phyloP scores from a whole-genome alignment of 2,797 vertebrate species.

The Lutjanus campechanus region DNA sequence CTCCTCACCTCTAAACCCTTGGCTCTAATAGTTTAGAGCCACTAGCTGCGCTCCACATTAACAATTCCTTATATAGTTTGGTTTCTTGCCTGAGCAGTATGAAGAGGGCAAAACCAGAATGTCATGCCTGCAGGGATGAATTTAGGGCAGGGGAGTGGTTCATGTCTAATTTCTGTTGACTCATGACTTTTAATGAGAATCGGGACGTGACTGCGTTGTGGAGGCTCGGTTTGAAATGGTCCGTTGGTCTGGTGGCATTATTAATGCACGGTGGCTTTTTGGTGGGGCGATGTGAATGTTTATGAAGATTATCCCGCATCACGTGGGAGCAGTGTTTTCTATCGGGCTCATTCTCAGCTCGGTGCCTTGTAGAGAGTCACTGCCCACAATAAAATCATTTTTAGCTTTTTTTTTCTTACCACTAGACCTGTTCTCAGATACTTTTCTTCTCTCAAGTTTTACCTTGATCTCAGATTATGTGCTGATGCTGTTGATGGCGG shows the following conservation, averaged over 20 bases:
- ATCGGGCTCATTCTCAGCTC: slow-evolving; percentile 4
- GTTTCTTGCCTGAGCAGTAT: slow-evolving; percentile 51
- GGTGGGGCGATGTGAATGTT: slow-evolving; percentile 12
- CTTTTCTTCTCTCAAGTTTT: not conserved
- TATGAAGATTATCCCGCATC: slow-evolving; percentile 34
- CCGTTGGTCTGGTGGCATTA: slow-evolving; percentile 23
- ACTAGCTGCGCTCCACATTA: slow-evolving; percentile 51
- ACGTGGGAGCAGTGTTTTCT: slow-evolving; percentile 3
- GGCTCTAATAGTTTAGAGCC: slow-evolving; percentile 53
- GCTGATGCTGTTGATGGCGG: not conserved
- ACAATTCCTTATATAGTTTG: slow-evolving; percentile 80
- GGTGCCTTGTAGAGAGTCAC: not conserved
- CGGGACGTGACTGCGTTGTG: slow-evolving; percentile 33
- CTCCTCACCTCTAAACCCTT: slow-evolving; percentile 41
- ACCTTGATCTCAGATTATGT: not conserved
- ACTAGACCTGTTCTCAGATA: not conserved
- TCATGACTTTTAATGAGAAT: slow-evolving; percentile 66
- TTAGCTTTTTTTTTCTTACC: not conserved
- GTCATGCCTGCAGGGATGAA: slow-evolving; percentile 54
- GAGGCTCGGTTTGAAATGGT: slow-evolving; percentile 36
- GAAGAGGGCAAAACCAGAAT: slow-evolving; percentile 48
- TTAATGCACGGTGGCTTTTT: slow-evolving; percentile 32
- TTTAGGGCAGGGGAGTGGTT: slow-evolving; percentile 65
- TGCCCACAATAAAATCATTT: not conserved
- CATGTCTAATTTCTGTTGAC: slow-evolving; percentile 64